Base-by-base conservation (phyloP, 23 tunicate genomes). In the Ciona savignyi region DNA sequence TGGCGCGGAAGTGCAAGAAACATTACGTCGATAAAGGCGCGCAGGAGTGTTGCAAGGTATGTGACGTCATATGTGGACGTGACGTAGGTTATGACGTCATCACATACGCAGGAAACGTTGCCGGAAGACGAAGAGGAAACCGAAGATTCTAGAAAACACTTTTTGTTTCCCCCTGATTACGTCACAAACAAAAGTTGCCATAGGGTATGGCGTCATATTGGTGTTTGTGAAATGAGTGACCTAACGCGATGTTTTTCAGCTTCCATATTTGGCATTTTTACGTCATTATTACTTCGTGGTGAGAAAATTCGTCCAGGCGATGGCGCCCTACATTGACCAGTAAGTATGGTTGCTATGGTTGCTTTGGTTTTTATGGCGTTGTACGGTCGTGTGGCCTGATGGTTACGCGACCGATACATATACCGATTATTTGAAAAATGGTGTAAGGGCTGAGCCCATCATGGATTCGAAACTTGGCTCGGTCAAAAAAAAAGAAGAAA, bases 271-370 rank as follows among this genome's bases (percentile, higher is more conserved):
- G 29, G 78, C 74, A 0, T 91, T 91, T 60, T 35, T 91, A 42
- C 76, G 82, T 3, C 61, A 77, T 22, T 91, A 91, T 76, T 91
- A 91, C 76, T 51, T 70, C 32, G 91, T 91, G 35, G 79, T 91
- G 1, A 48, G 86, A 24, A 71, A 67, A 33, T 91, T 75, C 63
- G 91, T 91, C 34, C 51, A 85, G 72, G 35, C 70, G 2, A 84
- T 91, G 77, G 75, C 22, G 22, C 97, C 91, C 11, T 76, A 42
- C 77, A 91, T 91, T 62, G 86, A 91, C 80, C 71, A 66, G 97
- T 91, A 66, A 80, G 80, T 51, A 34, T 30, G 34, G 1, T n/a
- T n/a, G n/a, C n/a, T n/a, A n/a, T n/a, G n/a, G n/a, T n/a, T n/a
- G n/a, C n/a, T n/a, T n/a, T n/a, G n/a, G n/a, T n/a, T n/a, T n/a